Percentiles rank a stretch among this genome's conserved stretches.
Conservation (phyloP, 2,113 vertebrate species). For the Leptobrachium leishanense region DNA sequence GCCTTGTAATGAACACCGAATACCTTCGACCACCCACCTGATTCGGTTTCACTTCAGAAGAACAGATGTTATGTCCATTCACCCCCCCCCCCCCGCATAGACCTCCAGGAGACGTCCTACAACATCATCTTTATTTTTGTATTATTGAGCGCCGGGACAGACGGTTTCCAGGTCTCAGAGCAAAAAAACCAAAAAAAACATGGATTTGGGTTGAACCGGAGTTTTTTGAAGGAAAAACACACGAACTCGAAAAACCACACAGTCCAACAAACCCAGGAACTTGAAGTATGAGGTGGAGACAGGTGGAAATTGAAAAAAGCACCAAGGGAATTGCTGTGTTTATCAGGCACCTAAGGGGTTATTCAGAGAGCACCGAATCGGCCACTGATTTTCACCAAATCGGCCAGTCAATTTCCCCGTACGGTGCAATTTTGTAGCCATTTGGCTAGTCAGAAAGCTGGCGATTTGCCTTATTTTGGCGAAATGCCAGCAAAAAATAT, state of each 20-base stretch:
- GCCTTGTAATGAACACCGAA: conserved; percentile 9
- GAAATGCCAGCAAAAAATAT: too few relatives aligned
- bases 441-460: too few relatives aligned
- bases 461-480: too few relatives aligned
- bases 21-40: conserved; percentile 33
- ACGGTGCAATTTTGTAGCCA: too few relatives aligned
- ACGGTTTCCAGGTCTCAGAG: not conserved
- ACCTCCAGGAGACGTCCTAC: conserved; percentile 1
- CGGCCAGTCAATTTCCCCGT: too few relatives aligned
- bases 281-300: not conserved
- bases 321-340: too few relatives aligned
- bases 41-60: conserved; percentile 9
- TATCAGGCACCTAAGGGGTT: too few relatives aligned
- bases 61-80: conserved; percentile 29
- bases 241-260: not conserved
- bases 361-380: too few relatives aligned
- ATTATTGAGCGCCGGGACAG: not conserved
- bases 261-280: not conserved
- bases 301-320: not conserved
- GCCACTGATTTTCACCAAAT: too few relatives aligned
- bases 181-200: conserved; percentile 10
- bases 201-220: too few relatives aligned
- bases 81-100: not conserved
- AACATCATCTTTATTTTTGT: conserved; percentile 19
- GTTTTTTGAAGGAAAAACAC: too few relatives aligned